A percentile compares a stretch with the other conserved stretches of the same genome.
phyloP scores from a whole-genome alignment of 1,140 invertebrate species.

The Spodoptera frugiperda region DNA sequence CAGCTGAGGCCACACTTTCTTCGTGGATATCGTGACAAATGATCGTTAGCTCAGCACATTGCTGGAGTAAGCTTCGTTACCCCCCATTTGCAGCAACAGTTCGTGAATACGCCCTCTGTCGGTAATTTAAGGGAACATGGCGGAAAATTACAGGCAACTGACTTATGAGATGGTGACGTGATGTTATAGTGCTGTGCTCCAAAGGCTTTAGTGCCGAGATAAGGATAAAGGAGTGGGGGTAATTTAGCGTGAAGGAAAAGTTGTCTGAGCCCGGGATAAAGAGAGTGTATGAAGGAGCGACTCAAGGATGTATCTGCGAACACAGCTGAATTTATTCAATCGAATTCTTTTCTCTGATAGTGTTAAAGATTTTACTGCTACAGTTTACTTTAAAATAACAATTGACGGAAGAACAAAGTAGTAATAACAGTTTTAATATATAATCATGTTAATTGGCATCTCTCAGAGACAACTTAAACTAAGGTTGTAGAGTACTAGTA shows the following conservation, averaged over 20 bases:
- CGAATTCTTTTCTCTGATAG: too few species aligned
- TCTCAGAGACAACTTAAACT: too few species aligned
- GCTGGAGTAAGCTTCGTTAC: conserved; percentile 16
- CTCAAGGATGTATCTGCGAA: too few species aligned
- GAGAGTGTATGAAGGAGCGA: too few species aligned
- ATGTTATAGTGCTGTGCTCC: background rate
- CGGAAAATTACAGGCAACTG: conserved; percentile 28
- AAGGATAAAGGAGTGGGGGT: background rate
- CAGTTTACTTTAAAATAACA: too few species aligned
- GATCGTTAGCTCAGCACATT: conserved; percentile 18
- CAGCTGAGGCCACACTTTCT: background rate
- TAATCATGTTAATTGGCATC: too few species aligned
- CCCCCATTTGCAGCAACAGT: conserved; percentile 33
- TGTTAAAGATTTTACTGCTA: too few species aligned
- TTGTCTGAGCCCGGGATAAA: too few species aligned
- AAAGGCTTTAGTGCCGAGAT: background rate
- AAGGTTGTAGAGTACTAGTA: too few species aligned
- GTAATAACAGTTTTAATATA: too few species aligned
- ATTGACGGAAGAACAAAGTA: too few species aligned
- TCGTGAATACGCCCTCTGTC: conserved; percentile 23
- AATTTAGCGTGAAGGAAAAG: background rate
- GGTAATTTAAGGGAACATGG: conserved; percentile 35
- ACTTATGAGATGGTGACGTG: background rate
- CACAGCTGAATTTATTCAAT: too few species aligned
- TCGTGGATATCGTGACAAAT: conserved; percentile 22